Evolutionary conservation across 2,888 invertebrate genomes (phyloP), one percentile per base, ranked within the genome.

Genomic region (Cosmorhoe ocellata): DNA sequence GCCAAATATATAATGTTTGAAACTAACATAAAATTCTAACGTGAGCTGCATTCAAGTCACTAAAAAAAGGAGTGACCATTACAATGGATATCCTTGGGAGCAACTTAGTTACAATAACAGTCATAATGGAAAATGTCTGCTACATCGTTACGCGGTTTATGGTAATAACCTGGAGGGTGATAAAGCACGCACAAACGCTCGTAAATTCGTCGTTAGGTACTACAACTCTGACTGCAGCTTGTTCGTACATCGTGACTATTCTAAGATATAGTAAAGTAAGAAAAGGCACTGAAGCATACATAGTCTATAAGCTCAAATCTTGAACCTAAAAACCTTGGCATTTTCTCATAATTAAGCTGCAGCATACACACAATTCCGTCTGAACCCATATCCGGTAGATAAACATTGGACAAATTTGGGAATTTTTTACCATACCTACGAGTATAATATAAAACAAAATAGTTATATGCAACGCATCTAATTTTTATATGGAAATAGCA

Each of bases 181-280:
- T 84, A 85, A 73, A 81, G 79, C 85, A 86, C 84, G 84, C 79
- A 79, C 75, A 71, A 71, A 67, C 68, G 69, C 69, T 77, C 74
- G 66, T 81, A 73, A 79, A 79, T 70, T 70, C 70, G 64, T 67
- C 69, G 64, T 69, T 69, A 71, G n/a, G 67, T 63, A 66, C 66
- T 61, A 43, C 34, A 40, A 24, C 7, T 3, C 38, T 36, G 49
- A 59, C 53, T 58, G 54, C 63, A 55, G 56, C 59, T 68, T 64
- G 61, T 67, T 66, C 64, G 69, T 71, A 71, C 71, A 73, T 73
- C 67, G 61, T 47, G 47, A 63, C 55, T 54, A 57, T 58, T 64
- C 59, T 51, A 55, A 53, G 40, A 67, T 62, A 66, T 64, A 57
- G 24, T 61, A 60, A 63, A 61, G 57, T 62, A 28, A 51, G 58